These are phyloP conservation scores for Cisticola juncidis DNA, from an alignment of 2,113 vertebrate species.

Conservation along the genomic window DNA sequence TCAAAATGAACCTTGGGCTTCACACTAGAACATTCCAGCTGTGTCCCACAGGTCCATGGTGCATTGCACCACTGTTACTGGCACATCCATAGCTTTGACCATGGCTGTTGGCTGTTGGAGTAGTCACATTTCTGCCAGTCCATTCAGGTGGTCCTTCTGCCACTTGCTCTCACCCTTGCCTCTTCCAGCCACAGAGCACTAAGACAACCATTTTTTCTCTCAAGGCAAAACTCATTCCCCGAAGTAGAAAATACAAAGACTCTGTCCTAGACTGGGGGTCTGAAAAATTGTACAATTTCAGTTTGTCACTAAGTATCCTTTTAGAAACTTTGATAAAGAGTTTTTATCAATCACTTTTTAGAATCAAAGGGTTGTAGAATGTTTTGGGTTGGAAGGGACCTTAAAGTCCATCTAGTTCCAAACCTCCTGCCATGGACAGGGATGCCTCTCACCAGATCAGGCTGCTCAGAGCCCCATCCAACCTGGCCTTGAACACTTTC, in stretches of 20 bases:
- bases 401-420: background rate
- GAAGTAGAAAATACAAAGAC: background rate
- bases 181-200: background rate
- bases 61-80: background rate
- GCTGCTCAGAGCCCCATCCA: background rate
- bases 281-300: background rate
- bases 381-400: background rate
- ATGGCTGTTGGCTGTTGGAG: background rate
- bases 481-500: background rate
- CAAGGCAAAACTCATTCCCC: background rate
- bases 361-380: background rate
- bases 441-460: background rate
- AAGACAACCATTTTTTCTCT: background rate
- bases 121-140: background rate
- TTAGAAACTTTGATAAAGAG: background rate
- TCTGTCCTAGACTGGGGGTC: background rate
- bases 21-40: background rate
- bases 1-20: background rate
- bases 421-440: background rate
- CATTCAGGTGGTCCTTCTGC: background rate
- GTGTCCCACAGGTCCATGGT: background rate
- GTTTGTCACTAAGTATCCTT: background rate
- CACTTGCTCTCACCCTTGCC: background rate
- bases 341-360: background rate
- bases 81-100: background rate